Base-by-base conservation (phyloP, 2,888 invertebrate genomes). In the Erebia palarica region DNA sequence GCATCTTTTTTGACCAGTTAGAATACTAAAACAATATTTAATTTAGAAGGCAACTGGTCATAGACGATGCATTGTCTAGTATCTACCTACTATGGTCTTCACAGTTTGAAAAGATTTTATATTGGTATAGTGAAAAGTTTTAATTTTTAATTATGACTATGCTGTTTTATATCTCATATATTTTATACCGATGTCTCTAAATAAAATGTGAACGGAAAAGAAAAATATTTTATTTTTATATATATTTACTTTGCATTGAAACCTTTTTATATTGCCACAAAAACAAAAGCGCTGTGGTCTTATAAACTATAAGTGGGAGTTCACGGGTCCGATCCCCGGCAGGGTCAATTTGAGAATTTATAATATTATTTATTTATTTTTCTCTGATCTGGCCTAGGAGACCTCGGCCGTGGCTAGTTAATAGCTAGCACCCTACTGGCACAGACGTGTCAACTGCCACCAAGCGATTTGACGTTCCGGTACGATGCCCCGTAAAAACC, bases 141-240 rank as follows among this genome's bases (percentile, higher is more conserved):
- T 89, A 86, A 86, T 91, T 91, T 90, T 42, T 84, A 86, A 88
- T 91, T 90, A 88, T 84, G 87, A 92, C 89, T 92, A 87, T 87
- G 88, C 92, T 92, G 89, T 93, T 93, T 92, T 93, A 90, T 93
- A 92, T 92, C 89, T 92, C 88, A 89, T 92, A 92, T 93, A 92
- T 93, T 93, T 92, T 93, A 92, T 93, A 93, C 93, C 88, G 84
- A 91, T 91, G 91, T 91, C 89, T 93, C 92, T 92, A 86, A 92
- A 91, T 91, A 92, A 93, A 92, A 90, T 91, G 89, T 92, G 88
- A 88, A 91, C 83, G 82, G 82, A 84, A 81, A 53, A n/a, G n/a
- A 65, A 58, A 16, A 7, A 21, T 47, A 60, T 63, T 63, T 61
- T 11, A 44, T 44, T 61, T 59, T 47, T 7, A n/a, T 4, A 16